Percentiles rank a stretch among this genome's conserved stretches.
Evolutionary conservation across 1,140 invertebrate species (phyloP).

Genomic region (Aphis gossypii): DNA sequence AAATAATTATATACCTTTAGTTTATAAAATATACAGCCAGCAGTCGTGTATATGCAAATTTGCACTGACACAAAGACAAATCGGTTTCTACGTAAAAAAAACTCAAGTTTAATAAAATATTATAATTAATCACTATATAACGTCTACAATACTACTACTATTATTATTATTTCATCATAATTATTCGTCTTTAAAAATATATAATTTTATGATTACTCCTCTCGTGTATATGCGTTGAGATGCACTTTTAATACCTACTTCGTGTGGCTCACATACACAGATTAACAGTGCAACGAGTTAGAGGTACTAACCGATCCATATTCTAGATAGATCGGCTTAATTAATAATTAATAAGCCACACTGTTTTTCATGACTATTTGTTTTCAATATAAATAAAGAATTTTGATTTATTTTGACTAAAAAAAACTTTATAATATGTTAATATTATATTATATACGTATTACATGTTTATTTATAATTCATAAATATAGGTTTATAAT

Average conservation of each 20-base stretch:
- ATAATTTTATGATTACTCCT: not conserved
- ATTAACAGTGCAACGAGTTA: not conserved
- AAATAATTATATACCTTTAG: not conserved
- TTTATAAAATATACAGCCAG: not conserved
- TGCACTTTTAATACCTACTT: not conserved
- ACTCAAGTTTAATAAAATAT: not conserved
- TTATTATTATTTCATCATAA: not conserved
- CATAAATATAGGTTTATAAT: not conserved
- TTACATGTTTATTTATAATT: not conserved
- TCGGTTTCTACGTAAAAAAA: not conserved
- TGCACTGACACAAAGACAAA: not conserved
- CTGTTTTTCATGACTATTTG: not conserved
- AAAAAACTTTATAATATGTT: not conserved
- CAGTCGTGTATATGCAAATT: not conserved
- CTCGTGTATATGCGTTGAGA: not conserved
- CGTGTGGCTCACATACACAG: not conserved
- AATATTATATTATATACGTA: not conserved
- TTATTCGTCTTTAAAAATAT: not conserved
- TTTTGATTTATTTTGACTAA: not conserved
- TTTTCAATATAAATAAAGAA: not conserved
- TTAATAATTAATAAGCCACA: not conserved
- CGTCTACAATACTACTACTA: not conserved
- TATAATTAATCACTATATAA: not conserved
- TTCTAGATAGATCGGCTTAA: not conserved
- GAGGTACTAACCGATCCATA: not conserved